Evolutionary conservation across 2,113 vertebrate genomes (phyloP).

Genomic region (Nematolebias whitei): DNA sequence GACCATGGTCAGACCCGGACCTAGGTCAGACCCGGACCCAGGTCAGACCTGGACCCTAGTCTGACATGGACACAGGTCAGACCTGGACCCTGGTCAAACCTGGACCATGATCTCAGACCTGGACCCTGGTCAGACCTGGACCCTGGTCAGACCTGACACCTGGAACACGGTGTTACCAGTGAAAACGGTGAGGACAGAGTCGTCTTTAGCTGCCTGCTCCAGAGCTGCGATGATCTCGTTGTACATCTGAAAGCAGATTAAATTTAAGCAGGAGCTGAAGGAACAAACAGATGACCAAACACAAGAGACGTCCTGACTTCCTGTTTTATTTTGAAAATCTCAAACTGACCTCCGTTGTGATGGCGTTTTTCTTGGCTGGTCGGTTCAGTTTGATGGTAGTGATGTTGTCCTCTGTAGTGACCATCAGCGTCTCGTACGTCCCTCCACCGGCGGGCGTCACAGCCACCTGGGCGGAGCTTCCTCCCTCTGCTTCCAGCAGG

Average conservation of each 20-base stretch:
- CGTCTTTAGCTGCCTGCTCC: slow-evolving; percentile 85
- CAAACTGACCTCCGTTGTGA: slow-evolving; percentile 83
- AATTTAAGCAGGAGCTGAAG: too few species aligned
- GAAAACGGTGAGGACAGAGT: slow-evolving; percentile 86
- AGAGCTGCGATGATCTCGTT: slow-evolving; percentile 86
- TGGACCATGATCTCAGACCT: background rate
- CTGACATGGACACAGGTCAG: background rate
- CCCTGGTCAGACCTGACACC: background rate
- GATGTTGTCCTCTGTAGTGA: slow-evolving; percentile 85
- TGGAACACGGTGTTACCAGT: slow-evolving; percentile 77
- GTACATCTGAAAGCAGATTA: slow-evolving; percentile 89
- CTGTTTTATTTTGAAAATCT: background rate
- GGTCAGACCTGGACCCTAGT: background rate
- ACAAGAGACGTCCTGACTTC: too few species aligned
- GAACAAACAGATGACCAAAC: too few species aligned
- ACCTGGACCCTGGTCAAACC: background rate
- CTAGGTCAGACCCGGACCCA: too few species aligned
- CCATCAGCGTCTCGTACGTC: slow-evolving; percentile 78
- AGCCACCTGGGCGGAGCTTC: slow-evolving; percentile 45
- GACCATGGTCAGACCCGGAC: too few species aligned
- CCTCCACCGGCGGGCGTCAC: slow-evolving; percentile 37
- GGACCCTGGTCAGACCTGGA: background rate
- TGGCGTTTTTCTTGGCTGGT: slow-evolving; percentile 90
- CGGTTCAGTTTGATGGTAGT: slow-evolving; percentile 91
- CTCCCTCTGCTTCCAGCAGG: slow-evolving; percentile 75